These are phyloP conservation scores for Temnothorax longispinosus DNA, from an alignment of 1,140 invertebrate species.

Conservation along the genomic window DNA sequence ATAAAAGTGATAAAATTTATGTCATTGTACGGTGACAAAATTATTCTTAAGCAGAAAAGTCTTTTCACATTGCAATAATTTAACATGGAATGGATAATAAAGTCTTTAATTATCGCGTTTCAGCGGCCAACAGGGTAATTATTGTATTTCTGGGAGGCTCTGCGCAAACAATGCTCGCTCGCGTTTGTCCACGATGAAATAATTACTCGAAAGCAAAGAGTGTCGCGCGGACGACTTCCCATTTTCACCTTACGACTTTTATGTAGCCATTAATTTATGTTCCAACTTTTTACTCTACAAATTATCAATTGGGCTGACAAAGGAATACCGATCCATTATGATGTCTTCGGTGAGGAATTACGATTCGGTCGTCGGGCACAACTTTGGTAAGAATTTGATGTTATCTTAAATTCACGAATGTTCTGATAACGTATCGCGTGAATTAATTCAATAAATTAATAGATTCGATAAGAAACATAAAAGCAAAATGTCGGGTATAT, in stretches of 20 bases:
- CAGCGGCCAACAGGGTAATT: background rate
- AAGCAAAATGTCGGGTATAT: background rate
- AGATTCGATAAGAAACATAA: background rate
- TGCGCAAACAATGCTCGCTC: background rate
- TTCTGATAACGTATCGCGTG: background rate
- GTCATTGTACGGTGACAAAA: background rate
- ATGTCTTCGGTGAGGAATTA: background rate
- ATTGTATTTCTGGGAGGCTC: background rate
- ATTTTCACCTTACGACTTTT: slow-evolving; percentile 16
- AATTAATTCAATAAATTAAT: background rate
- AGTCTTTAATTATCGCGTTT: slow-evolving; percentile 6
- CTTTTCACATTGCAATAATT: background rate
- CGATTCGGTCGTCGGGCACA: background rate
- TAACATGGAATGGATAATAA: slow-evolving; percentile 9
- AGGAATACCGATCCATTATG: background rate
- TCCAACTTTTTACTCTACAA: background rate
- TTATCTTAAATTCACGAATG: background rate
- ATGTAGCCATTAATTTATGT: background rate
- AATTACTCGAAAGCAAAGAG: slow-evolving; percentile 29
- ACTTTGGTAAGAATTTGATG: background rate
- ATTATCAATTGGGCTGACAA: background rate
- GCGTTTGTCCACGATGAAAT: slow-evolving; percentile 11
- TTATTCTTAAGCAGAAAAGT: background rate
- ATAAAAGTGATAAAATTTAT: background rate
- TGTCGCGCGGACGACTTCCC: background rate